Evolutionary conservation across 2,113 vertebrate species (phyloP).

Genomic region (Silurus asotus): DNA sequence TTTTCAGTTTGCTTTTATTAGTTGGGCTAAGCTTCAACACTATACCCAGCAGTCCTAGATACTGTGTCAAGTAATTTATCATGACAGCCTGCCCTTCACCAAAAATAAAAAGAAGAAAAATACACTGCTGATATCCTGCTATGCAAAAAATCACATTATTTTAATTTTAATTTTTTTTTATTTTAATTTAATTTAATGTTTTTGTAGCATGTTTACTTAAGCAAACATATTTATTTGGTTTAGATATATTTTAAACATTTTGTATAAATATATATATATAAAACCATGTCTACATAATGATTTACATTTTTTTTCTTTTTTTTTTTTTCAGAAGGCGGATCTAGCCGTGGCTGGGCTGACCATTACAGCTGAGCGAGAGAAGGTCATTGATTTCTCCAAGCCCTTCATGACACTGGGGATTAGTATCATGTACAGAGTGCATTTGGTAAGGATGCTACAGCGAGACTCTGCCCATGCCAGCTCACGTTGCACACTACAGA

Average conservation of each 20-base stretch:
- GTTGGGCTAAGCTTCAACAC: slow-evolving; percentile 31
- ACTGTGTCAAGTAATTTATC: slow-evolving; percentile 47
- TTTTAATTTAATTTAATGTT: no score
- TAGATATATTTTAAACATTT: background rate
- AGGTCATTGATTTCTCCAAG: slow-evolving; percentile 98
- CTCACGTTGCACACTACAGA: background rate
- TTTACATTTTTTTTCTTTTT: slow-evolving; percentile 40
- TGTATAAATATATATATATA: background rate
- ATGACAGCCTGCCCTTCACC: slow-evolving; percentile 34
- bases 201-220: background rate
- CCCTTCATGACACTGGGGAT: slow-evolving; percentile 98
- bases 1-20: slow-evolving; percentile 48
- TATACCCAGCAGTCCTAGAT: slow-evolving; percentile 26
- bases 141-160: background rate
- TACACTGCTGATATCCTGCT: background rate
- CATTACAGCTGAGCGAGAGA: slow-evolving; percentile 94
- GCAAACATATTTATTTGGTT: background rate
- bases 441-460: slow-evolving; percentile 83
- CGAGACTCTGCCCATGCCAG: background rate
- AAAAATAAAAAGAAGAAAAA: background rate
- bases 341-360: slow-evolving; percentile 93
- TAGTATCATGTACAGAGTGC: slow-evolving; percentile 96
- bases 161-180: no score
- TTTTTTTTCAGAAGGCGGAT: slow-evolving; percentile 87
- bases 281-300: slow-evolving; percentile 7